Conservation (phyloP, 2,797 vertebrate genomes). For the Knipowitschia caucasica region DNA sequence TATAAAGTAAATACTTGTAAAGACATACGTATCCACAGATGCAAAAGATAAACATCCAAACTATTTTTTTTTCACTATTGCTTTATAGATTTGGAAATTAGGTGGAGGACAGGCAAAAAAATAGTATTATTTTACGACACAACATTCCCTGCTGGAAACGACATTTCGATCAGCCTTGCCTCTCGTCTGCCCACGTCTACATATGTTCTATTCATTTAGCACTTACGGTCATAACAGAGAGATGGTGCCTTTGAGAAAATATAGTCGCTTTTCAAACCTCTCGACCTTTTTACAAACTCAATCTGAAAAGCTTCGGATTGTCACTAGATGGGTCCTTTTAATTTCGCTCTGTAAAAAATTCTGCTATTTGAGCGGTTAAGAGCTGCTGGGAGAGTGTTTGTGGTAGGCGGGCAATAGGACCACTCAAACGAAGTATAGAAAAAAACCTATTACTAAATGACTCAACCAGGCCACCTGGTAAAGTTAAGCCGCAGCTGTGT, state of each 20-base stretch:
- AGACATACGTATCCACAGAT: too few relatives aligned
- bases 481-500: constrained; percentile 13
- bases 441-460: constrained; percentile 51
- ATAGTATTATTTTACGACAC: constrained; percentile 6
- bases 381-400: constrained; percentile 38
- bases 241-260: constrained; percentile 29
- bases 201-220: constrained; percentile 50
- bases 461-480: constrained; percentile 38
- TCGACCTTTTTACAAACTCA: constrained; percentile 28
- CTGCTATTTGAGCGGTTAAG: constrained; percentile 27
- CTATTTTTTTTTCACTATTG: too few relatives aligned
- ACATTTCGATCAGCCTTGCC: constrained; percentile 29
- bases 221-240: constrained; percentile 42
- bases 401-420: constrained; percentile 51
- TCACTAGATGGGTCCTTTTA: constrained; percentile 20
- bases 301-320: constrained; percentile 14
- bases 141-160: constrained; percentile 10
- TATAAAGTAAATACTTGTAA: too few relatives aligned
- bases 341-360: constrained; percentile 27
- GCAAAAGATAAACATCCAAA: too few relatives aligned
- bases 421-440: constrained; percentile 31
- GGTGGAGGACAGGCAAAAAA: too few relatives aligned
- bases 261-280: constrained; percentile 26
- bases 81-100: too few relatives aligned
- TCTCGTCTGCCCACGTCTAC: constrained; percentile 55